Conservation (phyloP, 2,888 invertebrate species). For the Diaperis boleti region DNA sequence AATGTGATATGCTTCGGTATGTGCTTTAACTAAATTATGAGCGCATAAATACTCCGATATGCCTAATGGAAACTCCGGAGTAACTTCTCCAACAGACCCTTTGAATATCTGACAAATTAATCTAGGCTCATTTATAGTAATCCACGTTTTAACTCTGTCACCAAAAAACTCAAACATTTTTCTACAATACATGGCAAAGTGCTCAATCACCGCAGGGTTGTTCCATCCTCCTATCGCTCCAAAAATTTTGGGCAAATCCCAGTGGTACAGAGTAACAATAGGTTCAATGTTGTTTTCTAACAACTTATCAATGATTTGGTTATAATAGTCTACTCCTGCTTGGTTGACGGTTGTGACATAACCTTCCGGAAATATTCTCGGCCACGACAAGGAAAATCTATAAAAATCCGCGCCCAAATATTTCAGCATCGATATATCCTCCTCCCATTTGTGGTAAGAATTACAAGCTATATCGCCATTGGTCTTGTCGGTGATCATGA, state of each 20-base stretch:
- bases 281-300: constrained; percentile 67
- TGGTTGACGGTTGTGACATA: constrained; percentile 74
- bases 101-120: constrained; percentile 66
- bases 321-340: constrained; percentile 80
- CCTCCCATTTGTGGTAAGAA: constrained; percentile 73
- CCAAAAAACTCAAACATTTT: constrained; percentile 70
- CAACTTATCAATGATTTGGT: constrained; percentile 78
- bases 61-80: constrained; percentile 69
- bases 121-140: constrained; percentile 74
- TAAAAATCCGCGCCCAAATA: constrained; percentile 70
- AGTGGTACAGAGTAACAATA: constrained; percentile 53
- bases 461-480: constrained; percentile 75
- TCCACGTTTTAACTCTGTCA: constrained; percentile 72
- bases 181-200: constrained; percentile 72
- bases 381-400: constrained; percentile 56
- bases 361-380: constrained; percentile 69
- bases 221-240: constrained; percentile 74
- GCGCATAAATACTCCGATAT: constrained; percentile 75
- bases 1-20: constrained; percentile 75
- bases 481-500: constrained; percentile 69
- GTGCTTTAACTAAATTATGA: constrained; percentile 75
- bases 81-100: constrained; percentile 67
- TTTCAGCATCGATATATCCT: constrained; percentile 71
- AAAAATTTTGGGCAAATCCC: constrained; percentile 46
- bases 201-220: constrained; percentile 72